Conservation (phyloP, 2,888 invertebrate species). For the Cybosia mesomella region DNA sequence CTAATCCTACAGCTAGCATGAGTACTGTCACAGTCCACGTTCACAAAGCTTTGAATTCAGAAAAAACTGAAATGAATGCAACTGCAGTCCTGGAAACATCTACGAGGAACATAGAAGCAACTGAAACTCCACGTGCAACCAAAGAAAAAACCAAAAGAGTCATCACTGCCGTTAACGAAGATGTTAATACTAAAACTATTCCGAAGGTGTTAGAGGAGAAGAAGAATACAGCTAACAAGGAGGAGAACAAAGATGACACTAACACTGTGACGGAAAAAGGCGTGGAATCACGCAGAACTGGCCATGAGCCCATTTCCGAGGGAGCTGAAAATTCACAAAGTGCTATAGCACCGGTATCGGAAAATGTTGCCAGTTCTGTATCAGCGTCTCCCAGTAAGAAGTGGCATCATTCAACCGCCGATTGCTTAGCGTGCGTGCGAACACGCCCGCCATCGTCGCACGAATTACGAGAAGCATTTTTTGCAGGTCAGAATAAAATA, state of each 20-base stretch:
- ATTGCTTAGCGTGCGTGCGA: slow-evolving; percentile 77
- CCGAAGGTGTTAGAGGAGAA: slow-evolving; percentile 36
- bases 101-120: slow-evolving; percentile 30
- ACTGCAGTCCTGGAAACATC: slow-evolving; percentile 36
- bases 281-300: slow-evolving; percentile 7
- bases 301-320: slow-evolving; percentile 24
- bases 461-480: slow-evolving; percentile 82
- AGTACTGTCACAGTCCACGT: slow-evolving; percentile 41
- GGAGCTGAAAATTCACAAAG: slow-evolving; percentile 36
- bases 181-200: slow-evolving; percentile 20
- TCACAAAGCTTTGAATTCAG: slow-evolving; percentile 37
- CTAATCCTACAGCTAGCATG: slow-evolving; percentile 28
- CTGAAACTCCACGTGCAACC: slow-evolving; percentile 39
- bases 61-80: slow-evolving; percentile 38
- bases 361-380: slow-evolving; percentile 29
- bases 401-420: slow-evolving; percentile 72
- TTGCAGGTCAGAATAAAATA: slow-evolving; percentile 67
- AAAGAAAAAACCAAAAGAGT: slow-evolving; percentile 54
- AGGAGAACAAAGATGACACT: slow-evolving; percentile 40
- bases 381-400: slow-evolving; percentile 29
- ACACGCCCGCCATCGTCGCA: slow-evolving; percentile 78
- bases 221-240: slow-evolving; percentile 40
- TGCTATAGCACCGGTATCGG: slow-evolving; percentile 32
- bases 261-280: slow-evolving; percentile 26
- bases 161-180: slow-evolving; percentile 31